These are phyloP conservation scores for Drosophila nigritarsus DNA, from an alignment of 2,888 invertebrate species.

Conservation along the genomic window DNA sequence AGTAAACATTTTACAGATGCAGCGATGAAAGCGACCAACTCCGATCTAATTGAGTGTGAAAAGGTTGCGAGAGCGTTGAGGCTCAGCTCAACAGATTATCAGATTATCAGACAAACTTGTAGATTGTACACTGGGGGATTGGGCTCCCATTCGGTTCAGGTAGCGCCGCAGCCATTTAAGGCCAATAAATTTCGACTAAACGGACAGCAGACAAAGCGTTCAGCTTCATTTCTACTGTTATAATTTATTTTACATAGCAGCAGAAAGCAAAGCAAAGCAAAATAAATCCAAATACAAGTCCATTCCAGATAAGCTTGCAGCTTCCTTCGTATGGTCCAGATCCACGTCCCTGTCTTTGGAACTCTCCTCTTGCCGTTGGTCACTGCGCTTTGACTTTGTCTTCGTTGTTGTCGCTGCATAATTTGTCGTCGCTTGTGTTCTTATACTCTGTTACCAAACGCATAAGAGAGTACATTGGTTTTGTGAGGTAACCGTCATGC, in stretches of 20 bases:
- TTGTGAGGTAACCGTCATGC: background rate
- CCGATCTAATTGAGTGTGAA: constrained; percentile 81
- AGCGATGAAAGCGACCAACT: constrained; percentile 40
- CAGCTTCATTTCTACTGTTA: constrained; percentile 74
- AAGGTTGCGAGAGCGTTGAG: constrained; percentile 35
- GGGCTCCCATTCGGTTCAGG: constrained; percentile 45
- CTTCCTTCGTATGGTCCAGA: constrained; percentile 16
- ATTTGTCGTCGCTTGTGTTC: constrained; percentile 72
- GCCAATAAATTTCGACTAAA: constrained; percentile 75
- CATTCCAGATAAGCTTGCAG: constrained; percentile 28
- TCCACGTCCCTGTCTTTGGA: constrained; percentile 17
- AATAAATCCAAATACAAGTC: constrained; percentile 13
- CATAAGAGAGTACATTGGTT: background rate
- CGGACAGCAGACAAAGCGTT: constrained; percentile 74
- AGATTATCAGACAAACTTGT: constrained; percentile 21
- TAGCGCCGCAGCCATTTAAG: constrained; percentile 50
- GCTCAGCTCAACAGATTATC: constrained; percentile 28
- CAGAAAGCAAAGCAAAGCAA: constrained; percentile 15
- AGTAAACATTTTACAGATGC: constrained; percentile 67
- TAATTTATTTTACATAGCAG: constrained; percentile 73
- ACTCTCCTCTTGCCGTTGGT: constrained; percentile 14
- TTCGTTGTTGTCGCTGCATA: constrained; percentile 69
- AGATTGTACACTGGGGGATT: constrained; percentile 9
- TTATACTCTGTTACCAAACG: background rate
- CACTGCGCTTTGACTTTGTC: constrained; percentile 38